A percentile compares a stretch with the other conserved stretches of the same genome.
Conservation (phyloP, 2,113 vertebrate species). For the Colistium nudipinnis region DNA sequence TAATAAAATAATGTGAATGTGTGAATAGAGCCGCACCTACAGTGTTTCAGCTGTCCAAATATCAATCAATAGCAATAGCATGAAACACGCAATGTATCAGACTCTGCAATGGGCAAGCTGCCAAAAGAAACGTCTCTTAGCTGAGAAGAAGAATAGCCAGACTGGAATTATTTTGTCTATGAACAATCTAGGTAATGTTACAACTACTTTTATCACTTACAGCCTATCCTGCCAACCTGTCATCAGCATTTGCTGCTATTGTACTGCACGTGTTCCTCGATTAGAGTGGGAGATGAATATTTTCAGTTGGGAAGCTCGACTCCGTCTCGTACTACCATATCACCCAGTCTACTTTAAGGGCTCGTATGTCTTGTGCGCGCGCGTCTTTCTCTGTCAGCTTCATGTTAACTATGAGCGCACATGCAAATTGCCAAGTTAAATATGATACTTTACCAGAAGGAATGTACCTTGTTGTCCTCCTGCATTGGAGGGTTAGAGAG, state of each 20-base stretch:
- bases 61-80: not conserved
- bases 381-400: conserved; percentile 41
- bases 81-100: not conserved
- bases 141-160: conserved; percentile 30
- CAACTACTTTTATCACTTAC: conserved; percentile 30
- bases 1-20: not conserved
- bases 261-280: conserved; percentile 31
- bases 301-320: conserved; percentile 21
- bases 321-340: conserved; percentile 29
- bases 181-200: conserved; percentile 4
- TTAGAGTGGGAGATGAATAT: conserved; percentile 50
- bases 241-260: conserved; percentile 33
- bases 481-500: not conserved
- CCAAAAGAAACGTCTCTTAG: conserved; percentile 9
- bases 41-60: conserved; percentile 11
- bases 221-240: conserved; percentile 25
- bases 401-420: conserved; percentile 25
- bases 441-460: not conserved
- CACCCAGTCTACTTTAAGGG: conserved; percentile 19
- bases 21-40: not conserved
- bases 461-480: conserved; percentile 7
- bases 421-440: conserved; percentile 20
- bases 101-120: conserved; percentile 31
- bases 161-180: conserved; percentile 32
- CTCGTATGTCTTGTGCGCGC: conserved; percentile 3